phyloP scores from a whole-genome alignment of 2,797 vertebrate species.

The Chiroxiphia lanceolata region DNA sequence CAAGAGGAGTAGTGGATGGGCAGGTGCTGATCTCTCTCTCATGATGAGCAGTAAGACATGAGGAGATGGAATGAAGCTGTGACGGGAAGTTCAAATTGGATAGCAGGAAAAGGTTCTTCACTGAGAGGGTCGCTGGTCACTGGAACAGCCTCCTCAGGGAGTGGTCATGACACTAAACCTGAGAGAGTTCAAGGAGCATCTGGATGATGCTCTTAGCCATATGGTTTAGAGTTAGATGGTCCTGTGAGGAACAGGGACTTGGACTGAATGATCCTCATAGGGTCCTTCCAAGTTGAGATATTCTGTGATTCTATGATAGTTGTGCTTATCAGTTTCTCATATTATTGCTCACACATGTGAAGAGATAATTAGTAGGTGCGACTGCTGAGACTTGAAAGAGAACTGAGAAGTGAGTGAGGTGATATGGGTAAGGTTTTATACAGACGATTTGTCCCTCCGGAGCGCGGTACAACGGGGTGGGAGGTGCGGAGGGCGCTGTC shows the following conservation, averaged over 20 bases:
- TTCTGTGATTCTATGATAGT: background rate
- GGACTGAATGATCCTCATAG: background rate
- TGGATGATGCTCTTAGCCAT: background rate
- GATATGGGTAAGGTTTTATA: accelerated
- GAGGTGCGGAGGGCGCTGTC: background rate
- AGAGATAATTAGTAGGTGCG: background rate
- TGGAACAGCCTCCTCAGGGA: background rate
- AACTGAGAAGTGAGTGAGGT: background rate
- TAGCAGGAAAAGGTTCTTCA: background rate
- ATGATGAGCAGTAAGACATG: background rate
- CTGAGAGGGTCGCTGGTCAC: background rate
- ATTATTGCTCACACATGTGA: accelerated
- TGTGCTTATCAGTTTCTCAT: background rate
- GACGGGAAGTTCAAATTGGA: background rate
- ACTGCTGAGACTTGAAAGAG: background rate
- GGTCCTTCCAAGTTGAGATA: background rate
- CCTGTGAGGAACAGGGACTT: background rate
- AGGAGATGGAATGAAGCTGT: background rate
- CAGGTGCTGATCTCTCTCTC: background rate
- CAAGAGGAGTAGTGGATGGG: background rate
- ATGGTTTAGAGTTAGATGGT: background rate
- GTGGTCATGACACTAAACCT: background rate
- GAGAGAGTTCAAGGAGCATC: background rate
- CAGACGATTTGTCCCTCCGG: accelerated
- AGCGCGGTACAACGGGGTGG: background rate